Base-by-base conservation (phyloP, 2,113 vertebrate species). In the Tychaedon coryphoeus region DNA sequence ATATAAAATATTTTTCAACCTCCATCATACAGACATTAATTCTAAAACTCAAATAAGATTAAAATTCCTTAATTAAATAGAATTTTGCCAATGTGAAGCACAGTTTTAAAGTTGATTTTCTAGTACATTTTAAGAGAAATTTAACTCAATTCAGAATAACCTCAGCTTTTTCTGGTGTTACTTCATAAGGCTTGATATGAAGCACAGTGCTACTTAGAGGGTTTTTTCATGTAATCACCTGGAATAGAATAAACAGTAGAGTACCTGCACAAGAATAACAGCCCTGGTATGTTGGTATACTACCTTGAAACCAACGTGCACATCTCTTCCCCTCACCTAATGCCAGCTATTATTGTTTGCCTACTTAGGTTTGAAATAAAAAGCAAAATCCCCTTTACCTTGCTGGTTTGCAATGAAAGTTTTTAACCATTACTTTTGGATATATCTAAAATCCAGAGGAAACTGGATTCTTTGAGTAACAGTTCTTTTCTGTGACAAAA, bases 191-290 rank as follows among this genome's bases (percentile, higher is more conserved):
- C 22, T 80, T 84, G n/a, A 51, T 34, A 77, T 11, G 56, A 93
- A 86, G 33, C 34, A 81, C 22, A 47, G 8, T 22, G 23, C 19
- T 64, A 34, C 24, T 80, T 60, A 56, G 5, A 15, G 1, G 3
- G 0, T 0, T 20, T 73, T 70, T 77, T 31, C 7, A 33, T 36
- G 26, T 4, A 20, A 33, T 45, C 38, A 58, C 77, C n/a, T 56
- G 24, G 40, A 56, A 57, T 3, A 70, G 51, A 87, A 87, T 29
- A 77, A 91, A 42, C 3, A 67, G 26, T 9, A 43, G 26, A 85
- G 19, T 42, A 57, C 29, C 38, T 60, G 57, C 79, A 67, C 47
- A 81, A 54, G 51, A 89, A 28, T 14, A 36, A 14, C n/a, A 43
- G 38, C n/a, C 25, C 28, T 74, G 42, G 12, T 40, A 13, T 48